A percentile compares a stretch with the other conserved stretches of the same genome.
Evolutionary conservation across 2,797 vertebrate species (phyloP).

Genomic region (Bradypus variegatus): DNA sequence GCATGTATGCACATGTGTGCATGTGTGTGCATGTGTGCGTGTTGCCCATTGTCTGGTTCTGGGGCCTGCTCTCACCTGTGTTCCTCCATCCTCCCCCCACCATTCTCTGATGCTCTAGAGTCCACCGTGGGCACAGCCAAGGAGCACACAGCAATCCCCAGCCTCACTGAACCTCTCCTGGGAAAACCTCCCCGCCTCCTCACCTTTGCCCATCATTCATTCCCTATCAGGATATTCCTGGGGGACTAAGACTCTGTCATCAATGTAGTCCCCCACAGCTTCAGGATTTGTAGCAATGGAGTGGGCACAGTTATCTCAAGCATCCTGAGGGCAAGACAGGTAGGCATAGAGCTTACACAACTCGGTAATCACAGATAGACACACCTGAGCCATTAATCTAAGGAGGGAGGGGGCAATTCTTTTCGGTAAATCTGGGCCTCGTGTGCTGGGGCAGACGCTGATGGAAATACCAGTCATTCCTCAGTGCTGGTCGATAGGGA

Average conservation of each 20-base stretch:
- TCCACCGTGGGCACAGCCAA: not conserved
- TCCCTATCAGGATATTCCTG: not conserved
- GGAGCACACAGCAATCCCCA: not conserved
- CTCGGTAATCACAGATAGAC: not conserved
- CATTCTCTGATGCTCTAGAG: not conserved
- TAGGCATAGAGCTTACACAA: no score
- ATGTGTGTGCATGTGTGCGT: not conserved
- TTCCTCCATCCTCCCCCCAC: not conserved
- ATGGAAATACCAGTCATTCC: not conserved
- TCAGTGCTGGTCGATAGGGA: not conserved
- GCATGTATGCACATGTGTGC: no score
- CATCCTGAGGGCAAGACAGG: not conserved
- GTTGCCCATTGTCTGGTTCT: not conserved
- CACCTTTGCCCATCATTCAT: not conserved
- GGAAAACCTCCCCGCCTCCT: not conserved
- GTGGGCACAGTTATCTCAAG: not conserved
- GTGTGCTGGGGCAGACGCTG: not conserved
- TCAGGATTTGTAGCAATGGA: not conserved
- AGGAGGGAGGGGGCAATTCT: not conserved
- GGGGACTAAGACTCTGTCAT: not conserved
- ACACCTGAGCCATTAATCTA: not conserved
- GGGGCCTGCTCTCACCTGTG: rapidly evolving
- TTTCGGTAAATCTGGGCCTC: not conserved
- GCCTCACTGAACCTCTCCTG: not conserved
- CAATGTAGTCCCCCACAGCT: not conserved